Percentiles rank a stretch among this genome's conserved stretches.
These are phyloP conservation scores for Agapornis roseicollis DNA, from an alignment of 2,113 vertebrate genomes.

Conservation along the genomic window DNA sequence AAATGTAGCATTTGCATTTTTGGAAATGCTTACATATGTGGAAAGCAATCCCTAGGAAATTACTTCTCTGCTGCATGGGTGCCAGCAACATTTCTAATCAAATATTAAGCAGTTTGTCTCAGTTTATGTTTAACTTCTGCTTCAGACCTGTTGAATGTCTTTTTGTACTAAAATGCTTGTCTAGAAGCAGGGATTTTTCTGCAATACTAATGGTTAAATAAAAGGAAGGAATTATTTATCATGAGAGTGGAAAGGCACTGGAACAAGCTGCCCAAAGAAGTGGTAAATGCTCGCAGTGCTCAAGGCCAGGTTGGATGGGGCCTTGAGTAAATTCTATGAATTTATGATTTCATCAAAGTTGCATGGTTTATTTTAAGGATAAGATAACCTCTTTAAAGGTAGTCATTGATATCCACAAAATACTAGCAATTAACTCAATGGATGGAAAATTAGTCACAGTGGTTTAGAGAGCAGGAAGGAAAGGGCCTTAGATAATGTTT, in stretches of 20 bases:
- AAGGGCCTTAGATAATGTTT: not conserved
- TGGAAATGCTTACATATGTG: not conserved
- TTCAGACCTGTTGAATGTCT: not conserved
- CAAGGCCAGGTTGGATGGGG: not conserved
- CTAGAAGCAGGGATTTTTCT: accelerated
- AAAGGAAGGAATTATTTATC: not conserved
- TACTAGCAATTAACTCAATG: not conserved
- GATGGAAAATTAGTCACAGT: not conserved
- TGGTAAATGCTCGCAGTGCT: not conserved
- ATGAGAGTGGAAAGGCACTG: not conserved
- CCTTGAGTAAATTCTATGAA: not conserved
- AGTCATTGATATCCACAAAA: not conserved
- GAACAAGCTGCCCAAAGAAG: not conserved
- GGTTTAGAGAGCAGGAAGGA: not conserved
- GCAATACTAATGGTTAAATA: not conserved
- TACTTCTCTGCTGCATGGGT: not conserved
- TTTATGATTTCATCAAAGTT: not conserved
- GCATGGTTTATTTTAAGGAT: not conserved
- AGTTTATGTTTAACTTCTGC: not conserved
- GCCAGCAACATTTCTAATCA: not conserved
- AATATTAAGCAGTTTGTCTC: not conserved
- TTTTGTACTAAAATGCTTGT: not conserved
- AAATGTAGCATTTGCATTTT: not conserved
- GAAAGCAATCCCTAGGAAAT: not conserved
- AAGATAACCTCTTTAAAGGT: not conserved